These are phyloP conservation scores for Marasmarcha lunaedactyla DNA, from an alignment of 2,888 invertebrate species.

Conservation along the genomic window DNA sequence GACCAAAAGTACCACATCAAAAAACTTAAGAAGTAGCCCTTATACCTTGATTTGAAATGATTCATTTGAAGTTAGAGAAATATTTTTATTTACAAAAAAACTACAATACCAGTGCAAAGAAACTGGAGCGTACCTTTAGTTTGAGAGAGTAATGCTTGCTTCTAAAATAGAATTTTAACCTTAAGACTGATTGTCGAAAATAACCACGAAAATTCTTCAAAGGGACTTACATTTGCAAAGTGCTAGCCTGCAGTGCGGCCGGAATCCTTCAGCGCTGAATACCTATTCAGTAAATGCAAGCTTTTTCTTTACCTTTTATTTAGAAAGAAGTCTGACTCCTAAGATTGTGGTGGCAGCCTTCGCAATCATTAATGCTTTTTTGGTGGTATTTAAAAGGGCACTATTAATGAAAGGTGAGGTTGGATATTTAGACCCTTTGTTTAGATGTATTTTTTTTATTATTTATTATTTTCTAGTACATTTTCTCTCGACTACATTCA, in stretches of 20 bases:
- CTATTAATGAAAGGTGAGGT: too few relatives aligned
- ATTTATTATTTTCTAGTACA: too few relatives aligned
- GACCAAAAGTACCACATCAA: too few relatives aligned
- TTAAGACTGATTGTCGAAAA: slow-evolving; percentile 57
- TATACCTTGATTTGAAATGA: too few relatives aligned
- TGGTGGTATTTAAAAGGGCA: neutral
- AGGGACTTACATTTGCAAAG: slow-evolving; percentile 57
- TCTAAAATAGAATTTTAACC: slow-evolving; percentile 31
- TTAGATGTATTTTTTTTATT: too few relatives aligned
- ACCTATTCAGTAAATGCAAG: slow-evolving; percentile 63
- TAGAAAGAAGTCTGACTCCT: slow-evolving; percentile 55
- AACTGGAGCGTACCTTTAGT: slow-evolving; percentile 13
- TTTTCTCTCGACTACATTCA: too few relatives aligned
- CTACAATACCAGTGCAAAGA: slow-evolving; percentile 4
- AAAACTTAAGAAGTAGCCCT: too few relatives aligned
- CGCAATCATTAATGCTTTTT: slow-evolving; percentile 14
- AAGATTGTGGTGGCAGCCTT: slow-evolving; percentile 40
- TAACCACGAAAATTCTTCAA: slow-evolving; percentile 46
- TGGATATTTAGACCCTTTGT: too few relatives aligned
- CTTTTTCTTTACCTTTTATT: slow-evolving; percentile 57
- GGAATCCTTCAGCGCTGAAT: slow-evolving; percentile 56
- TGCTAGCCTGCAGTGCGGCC: slow-evolving; percentile 44
- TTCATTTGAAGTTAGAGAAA: too few relatives aligned
- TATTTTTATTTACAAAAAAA: neutral
- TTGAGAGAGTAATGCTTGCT: slow-evolving; percentile 7